Base-by-base conservation (phyloP, 2,797 vertebrate species). In the Babyrousa celebensis region DNA sequence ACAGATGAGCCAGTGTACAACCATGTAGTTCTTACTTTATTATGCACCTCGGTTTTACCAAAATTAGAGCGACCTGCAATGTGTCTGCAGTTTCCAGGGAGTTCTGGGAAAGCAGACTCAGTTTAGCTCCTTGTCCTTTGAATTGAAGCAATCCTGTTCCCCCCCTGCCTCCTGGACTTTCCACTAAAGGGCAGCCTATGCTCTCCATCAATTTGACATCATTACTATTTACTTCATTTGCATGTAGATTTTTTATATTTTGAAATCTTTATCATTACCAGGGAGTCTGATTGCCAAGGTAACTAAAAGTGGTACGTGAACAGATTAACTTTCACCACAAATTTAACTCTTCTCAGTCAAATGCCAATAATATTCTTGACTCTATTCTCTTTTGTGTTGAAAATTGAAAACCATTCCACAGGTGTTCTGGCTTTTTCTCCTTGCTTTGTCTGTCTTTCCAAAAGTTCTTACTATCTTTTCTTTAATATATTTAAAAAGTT, bases 181-280 rank as follows among this genome's bases (percentile, higher is more conserved):
- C 5, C 58, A 23, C 56, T 52, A 27, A 91, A 68, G 58, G 67
- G 40, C 15, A 27, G 6, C 2, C 48, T n/a, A 0, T 43, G 62
- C 2, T 5, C 5, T 52, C 12, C 27, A 16, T 23, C 82, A 15
- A 6, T 85, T 93, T 85, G 25, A 20, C 67, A 40, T 75, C 15
- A 77, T 48, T 48, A 10, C 43, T 48, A 48, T 48, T 91, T 77
- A 68, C 17, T 91, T 70, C 67, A 82, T 75, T 70, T 60, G 9
- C 40, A 48, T 36, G 10, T 71, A 23, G 20, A 36, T 93, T 79
- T 90, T 90, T 79, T 5, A 74, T n/a, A 85, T 89, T 84, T 65
- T 25, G 58, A 78, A 72, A 83, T 85, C 23, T 70, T 78, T 77
- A 74, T 60, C n/a, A 77, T 91, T 85, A 88, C 29, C 40, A 60